Conservation (phyloP, 2,888 invertebrate genomes). For the Abrostola tripartita region DNA sequence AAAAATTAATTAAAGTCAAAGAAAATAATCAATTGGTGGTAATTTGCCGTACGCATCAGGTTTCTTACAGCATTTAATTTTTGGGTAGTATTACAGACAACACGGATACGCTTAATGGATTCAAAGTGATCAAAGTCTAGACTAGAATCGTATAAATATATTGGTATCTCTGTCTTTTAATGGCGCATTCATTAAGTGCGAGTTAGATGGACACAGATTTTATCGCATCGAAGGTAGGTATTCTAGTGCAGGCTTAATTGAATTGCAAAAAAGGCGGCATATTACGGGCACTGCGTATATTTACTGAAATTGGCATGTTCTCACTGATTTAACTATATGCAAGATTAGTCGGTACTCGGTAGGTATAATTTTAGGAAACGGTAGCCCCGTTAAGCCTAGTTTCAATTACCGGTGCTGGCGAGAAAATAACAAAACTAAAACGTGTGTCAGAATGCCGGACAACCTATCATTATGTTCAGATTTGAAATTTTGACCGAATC, state of each 20-base stretch:
- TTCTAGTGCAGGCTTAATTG: constrained; percentile 43
- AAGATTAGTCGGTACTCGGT: constrained; percentile 4
- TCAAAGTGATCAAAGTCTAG: constrained; percentile 43
- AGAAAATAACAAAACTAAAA: constrained; percentile 55
- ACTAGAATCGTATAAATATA: constrained; percentile 28
- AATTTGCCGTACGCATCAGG: constrained; percentile 24
- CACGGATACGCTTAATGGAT: constrained; percentile 44
- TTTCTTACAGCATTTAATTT: constrained; percentile 31
- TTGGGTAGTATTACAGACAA: constrained; percentile 34
- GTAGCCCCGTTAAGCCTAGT: constrained; percentile 48
- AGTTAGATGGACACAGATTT: constrained; percentile 42
- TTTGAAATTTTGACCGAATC: constrained; percentile 71
- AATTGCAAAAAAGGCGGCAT: constrained; percentile 44
- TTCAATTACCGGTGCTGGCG: constrained; percentile 53
- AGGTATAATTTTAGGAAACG: constrained; percentile 3
- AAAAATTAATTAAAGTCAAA: constrained; percentile 17
- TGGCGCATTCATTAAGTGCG: constrained; percentile 33
- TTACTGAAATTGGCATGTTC: constrained; percentile 7
- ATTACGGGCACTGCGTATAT: constrained; percentile 14
- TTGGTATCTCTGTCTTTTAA: constrained; percentile 38
- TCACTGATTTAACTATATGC: constrained; percentile 9
- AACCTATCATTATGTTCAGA: constrained; percentile 69
- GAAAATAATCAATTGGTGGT: constrained; percentile 11
- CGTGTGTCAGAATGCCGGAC: constrained; percentile 49
- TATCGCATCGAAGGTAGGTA: constrained; percentile 36